Conservation (phyloP, 2,113 vertebrate genomes). For the Epinephelus cyanopodus region DNA sequence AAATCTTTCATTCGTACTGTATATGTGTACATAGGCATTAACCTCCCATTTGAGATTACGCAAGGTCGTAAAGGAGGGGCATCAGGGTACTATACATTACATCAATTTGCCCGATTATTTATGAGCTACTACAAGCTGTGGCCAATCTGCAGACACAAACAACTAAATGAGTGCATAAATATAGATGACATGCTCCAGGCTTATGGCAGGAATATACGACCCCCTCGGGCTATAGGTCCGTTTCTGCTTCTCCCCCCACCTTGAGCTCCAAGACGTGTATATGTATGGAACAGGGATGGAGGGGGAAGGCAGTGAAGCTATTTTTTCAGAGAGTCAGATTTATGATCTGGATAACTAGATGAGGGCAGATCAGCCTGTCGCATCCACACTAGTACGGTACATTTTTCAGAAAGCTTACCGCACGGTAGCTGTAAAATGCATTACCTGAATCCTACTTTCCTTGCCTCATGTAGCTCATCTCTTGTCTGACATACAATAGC, state of each 20-base stretch:
- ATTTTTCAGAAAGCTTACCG: slow-evolving; percentile 24
- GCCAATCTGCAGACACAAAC: slow-evolving; percentile 71
- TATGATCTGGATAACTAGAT: slow-evolving; percentile 58
- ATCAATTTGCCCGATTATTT: slow-evolving; percentile 67
- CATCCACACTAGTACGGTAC: slow-evolving; percentile 12
- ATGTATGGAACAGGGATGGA: slow-evolving; percentile 32
- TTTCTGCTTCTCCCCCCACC: slow-evolving; percentile 58
- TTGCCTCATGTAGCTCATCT: slow-evolving; percentile 22
- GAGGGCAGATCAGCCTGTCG: slow-evolving; percentile 42
- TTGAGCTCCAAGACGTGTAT: slow-evolving; percentile 41
- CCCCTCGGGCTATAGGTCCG: slow-evolving; percentile 59
- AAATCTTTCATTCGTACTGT: not conserved
- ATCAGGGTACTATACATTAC: slow-evolving; percentile 41
- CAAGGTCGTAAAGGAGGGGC: slow-evolving; percentile 32
- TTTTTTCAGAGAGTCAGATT: slow-evolving; percentile 34
- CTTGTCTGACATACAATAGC: slow-evolving; percentile 12
- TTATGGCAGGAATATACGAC: slow-evolving; percentile 66
- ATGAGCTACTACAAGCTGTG: slow-evolving; percentile 56
- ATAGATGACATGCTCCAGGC: slow-evolving; percentile 73
- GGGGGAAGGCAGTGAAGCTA: not conserved
- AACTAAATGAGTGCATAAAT: slow-evolving; percentile 77
- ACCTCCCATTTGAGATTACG: slow-evolving; percentile 43
- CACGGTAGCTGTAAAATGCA: slow-evolving; percentile 8
- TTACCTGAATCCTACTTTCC: slow-evolving; percentile 19
- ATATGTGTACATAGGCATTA: slow-evolving; percentile 9